A percentile compares a stretch with the other conserved stretches of the same genome.
These are phyloP conservation scores for Cactoblastis cactorum DNA, from an alignment of 2,888 invertebrate genomes.

Conservation along the genomic window DNA sequence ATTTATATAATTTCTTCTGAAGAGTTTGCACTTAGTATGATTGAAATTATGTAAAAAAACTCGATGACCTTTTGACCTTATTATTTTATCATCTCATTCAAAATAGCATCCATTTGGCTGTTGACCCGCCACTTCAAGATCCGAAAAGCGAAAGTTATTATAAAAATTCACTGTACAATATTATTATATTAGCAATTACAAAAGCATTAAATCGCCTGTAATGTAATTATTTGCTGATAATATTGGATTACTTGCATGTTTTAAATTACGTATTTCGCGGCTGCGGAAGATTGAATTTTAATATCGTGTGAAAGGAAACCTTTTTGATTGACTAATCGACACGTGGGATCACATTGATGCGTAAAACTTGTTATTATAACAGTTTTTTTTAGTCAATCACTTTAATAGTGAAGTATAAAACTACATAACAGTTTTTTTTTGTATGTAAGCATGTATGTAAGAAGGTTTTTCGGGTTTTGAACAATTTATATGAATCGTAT, in stretches of 20 bases:
- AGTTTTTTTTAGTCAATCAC: neutral
- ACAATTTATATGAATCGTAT: too few species aligned
- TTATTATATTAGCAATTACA: neutral
- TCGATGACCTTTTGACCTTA: neutral
- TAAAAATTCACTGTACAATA: neutral
- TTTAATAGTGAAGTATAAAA: neutral
- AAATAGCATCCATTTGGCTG: neutral
- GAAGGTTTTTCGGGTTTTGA: neutral
- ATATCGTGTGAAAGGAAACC: constrained; percentile 8
- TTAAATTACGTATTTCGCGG: neutral
- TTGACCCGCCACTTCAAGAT: neutral
- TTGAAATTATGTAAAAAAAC: too few species aligned
- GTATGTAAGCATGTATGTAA: neutral
- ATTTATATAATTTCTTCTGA: too few species aligned
- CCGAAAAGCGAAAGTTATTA: neutral
- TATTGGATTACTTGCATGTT: constrained; percentile 1
- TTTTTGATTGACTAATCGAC: constrained; percentile 2
- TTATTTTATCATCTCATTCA: neutral
- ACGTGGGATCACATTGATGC: neutral
- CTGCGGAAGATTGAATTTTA: constrained; percentile 4
- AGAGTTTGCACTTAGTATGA: too few species aligned
- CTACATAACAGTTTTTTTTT: neutral
- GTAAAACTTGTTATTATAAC: neutral
- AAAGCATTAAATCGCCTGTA: neutral
- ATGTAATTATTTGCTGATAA: neutral